A percentile compares a stretch with the other conserved stretches of the same genome.
Evolutionary conservation across 92 coral and sea anemone species (phyloP).

Genomic region (Parazoanthus swiftii): DNA sequence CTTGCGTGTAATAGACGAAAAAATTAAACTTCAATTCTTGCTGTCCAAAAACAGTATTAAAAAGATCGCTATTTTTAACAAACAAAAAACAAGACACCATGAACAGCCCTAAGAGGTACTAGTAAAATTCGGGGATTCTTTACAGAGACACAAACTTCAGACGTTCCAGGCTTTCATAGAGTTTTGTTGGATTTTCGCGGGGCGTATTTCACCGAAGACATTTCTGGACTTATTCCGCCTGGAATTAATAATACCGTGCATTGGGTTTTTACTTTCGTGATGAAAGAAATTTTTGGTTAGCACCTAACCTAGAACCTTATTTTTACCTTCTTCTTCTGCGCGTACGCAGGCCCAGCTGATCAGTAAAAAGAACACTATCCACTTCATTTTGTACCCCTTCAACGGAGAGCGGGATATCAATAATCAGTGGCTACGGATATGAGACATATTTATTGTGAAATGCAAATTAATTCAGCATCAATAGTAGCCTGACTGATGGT

Average conservation of each 20-base stretch:
- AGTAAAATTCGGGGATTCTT: too few species aligned
- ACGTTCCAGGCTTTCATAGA: too few species aligned
- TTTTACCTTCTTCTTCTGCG: background rate
- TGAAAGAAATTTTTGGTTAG: background rate
- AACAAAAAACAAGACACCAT: too few species aligned
- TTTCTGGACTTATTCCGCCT: background rate
- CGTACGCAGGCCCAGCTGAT: background rate
- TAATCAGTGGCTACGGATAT: background rate
- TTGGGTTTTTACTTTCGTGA: background rate
- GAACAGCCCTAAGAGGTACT: too few species aligned
- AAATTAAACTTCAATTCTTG: too few species aligned
- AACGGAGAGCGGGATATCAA: background rate
- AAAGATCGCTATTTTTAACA: too few species aligned
- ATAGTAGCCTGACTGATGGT: background rate
- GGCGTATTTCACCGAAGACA: background rate
- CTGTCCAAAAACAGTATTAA: too few species aligned
- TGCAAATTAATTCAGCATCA: background rate
- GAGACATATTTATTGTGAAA: background rate
- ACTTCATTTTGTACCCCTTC: background rate
- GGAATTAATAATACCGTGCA: too few species aligned
- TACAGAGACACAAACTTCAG: too few species aligned
- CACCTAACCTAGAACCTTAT: background rate
- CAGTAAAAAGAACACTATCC: background rate
- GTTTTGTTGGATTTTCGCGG: too few species aligned
- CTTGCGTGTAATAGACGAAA: too few species aligned